Conservation (phyloP, 2,113 vertebrate species). For the Tyrannus savana region DNA sequence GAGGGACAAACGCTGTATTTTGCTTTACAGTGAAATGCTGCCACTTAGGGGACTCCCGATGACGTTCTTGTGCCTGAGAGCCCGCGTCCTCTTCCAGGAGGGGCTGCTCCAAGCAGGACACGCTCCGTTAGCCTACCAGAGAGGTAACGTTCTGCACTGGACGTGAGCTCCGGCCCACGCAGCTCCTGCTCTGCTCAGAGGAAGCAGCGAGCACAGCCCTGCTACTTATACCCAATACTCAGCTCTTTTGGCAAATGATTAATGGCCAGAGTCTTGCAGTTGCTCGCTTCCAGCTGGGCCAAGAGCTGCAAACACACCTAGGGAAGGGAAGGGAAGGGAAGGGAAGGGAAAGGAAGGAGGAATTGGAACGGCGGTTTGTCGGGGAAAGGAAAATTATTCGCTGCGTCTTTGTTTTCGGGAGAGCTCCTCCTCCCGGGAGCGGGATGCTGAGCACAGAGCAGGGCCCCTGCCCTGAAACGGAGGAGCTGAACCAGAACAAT, state of each 20-base stretch:
- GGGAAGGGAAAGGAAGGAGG: constrained; percentile 6
- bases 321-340: constrained; percentile 1
- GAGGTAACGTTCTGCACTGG: background rate
- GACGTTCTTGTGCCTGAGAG: constrained; percentile 42
- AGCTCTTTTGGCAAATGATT: constrained; percentile 31
- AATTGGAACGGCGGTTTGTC: background rate
- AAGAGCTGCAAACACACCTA: constrained; percentile 42
- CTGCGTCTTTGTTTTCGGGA: constrained; percentile 50
- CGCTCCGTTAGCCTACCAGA: background rate
- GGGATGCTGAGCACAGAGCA: constrained; percentile 48
- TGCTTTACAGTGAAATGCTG: constrained; percentile 62
- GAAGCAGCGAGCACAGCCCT: background rate
- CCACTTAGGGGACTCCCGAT: constrained; percentile 61
- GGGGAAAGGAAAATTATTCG: constrained; percentile 39
- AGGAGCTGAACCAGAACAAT: constrained; percentile 69
- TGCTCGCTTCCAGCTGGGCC: background rate
- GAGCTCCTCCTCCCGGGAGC: constrained; percentile 51
- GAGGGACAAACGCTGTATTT: constrained; percentile 10
- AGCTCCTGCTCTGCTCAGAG: background rate
- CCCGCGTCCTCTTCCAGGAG: background rate
- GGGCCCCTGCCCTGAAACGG: constrained; percentile 58
- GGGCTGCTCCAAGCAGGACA: background rate
- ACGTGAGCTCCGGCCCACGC: background rate
- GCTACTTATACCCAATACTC: constrained; percentile 40
- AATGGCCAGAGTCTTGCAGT: background rate